These are phyloP conservation scores for Cricetomys ansorgei DNA, from an alignment of 2,113 vertebrate species.

Conservation along the genomic window DNA sequence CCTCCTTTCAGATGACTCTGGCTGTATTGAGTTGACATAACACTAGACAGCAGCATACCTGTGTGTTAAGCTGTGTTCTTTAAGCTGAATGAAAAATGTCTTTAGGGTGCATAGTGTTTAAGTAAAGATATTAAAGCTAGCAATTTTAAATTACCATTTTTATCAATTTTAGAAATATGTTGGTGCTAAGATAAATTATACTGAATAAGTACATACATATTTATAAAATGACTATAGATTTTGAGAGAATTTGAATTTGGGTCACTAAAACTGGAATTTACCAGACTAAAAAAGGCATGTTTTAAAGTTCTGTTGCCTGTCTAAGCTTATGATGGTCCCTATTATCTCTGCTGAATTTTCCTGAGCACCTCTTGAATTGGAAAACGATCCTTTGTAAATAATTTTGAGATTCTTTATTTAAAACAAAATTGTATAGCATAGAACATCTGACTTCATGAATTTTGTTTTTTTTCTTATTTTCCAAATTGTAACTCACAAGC, in stretches of 20 bases:
- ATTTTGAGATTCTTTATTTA: conserved; percentile 37
- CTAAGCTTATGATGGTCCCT: conserved; percentile 30
- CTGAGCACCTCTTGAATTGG: conserved; percentile 52
- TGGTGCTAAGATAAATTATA: not conserved
- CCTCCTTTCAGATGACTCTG: not conserved
- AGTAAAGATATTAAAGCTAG: not conserved
- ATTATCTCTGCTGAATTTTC: conserved; percentile 45
- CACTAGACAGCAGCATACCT: not conserved
- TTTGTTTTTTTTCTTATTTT: conserved; percentile 64
- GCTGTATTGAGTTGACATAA: not conserved
- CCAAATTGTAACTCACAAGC: conserved; percentile 62
- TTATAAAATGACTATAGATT: not conserved
- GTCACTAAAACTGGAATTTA: not conserved
- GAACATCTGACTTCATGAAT: conserved; percentile 73
- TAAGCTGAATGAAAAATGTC: conserved; percentile 2
- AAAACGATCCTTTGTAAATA: not conserved
- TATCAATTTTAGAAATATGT: not conserved
- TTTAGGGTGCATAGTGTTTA: not conserved
- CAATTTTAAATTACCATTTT: conserved; percentile 25
- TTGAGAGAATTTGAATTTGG: conserved; percentile 30
- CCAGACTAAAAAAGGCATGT: not conserved
- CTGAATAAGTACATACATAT: not conserved
- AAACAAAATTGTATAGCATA: conserved; percentile 31
- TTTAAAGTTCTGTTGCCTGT: conserved; percentile 34
- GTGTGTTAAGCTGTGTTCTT: not conserved